Conservation (phyloP, 2,888 invertebrate genomes). For the Stenichneumon culpator region DNA sequence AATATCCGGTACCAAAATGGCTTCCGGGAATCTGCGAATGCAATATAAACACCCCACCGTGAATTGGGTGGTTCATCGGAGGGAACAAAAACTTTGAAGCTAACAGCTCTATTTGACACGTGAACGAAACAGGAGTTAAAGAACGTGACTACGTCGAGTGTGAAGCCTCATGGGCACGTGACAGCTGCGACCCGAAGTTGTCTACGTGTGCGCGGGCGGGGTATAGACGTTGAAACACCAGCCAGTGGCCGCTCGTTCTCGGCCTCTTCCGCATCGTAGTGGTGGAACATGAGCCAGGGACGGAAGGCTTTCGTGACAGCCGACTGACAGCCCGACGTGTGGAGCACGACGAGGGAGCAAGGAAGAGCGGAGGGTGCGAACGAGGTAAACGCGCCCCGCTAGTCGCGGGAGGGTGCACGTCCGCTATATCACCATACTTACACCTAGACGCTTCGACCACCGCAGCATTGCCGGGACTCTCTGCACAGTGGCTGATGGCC, state of each 20-base stretch:
- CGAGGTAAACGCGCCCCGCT: conserved; percentile 73
- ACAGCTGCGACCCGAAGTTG: conserved; percentile 57
- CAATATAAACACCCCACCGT: conserved; percentile 2
- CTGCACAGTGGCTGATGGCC: conserved; percentile 29
- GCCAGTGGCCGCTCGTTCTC: conserved; percentile 37
- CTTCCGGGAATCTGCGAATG: conserved; percentile 13
- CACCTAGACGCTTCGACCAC: conserved; percentile 35
- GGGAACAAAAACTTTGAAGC: neutral
- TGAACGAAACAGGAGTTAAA: conserved; percentile 47
- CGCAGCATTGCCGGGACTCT: conserved; percentile 25
- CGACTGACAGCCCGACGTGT: conserved; percentile 75
- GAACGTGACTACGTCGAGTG: conserved; percentile 5
- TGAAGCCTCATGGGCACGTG: conserved; percentile 47
- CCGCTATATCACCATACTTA: conserved; percentile 11
- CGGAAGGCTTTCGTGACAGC: conserved; percentile 70
- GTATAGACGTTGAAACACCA: conserved; percentile 17
- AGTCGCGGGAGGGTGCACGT: conserved; percentile 74
- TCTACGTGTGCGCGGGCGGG: conserved; percentile 29
- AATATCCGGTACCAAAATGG: conserved; percentile 33
- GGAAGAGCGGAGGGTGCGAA: conserved; percentile 81
- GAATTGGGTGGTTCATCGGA: conserved; percentile 40
- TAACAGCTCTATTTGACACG: conserved; percentile 45
- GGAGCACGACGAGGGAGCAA: conserved; percentile 54
- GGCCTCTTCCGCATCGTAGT: conserved; percentile 34
- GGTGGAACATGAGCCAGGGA: conserved; percentile 51